Evolutionary conservation across 2,113 vertebrate species (phyloP).

Genomic region (Hypanus sabinus): DNA sequence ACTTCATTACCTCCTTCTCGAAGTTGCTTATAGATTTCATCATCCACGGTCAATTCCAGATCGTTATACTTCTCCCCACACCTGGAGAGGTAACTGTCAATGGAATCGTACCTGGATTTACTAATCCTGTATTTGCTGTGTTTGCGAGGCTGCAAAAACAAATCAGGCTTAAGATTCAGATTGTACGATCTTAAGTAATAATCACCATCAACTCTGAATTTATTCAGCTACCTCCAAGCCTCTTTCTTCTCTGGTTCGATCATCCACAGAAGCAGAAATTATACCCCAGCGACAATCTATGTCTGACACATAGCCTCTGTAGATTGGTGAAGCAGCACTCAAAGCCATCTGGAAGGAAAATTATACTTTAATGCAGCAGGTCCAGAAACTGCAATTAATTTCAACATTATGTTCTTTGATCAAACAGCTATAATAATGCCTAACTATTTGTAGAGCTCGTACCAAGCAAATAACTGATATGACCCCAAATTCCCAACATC

Average conservation of each 20-base stretch:
- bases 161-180: constrained; percentile 45
- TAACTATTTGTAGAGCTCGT: neutral
- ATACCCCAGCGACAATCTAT: constrained; percentile 97
- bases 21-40: constrained; percentile 81
- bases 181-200: neutral
- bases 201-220: neutral
- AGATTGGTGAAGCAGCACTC: constrained; percentile 91
- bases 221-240: constrained; percentile 71
- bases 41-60: constrained; percentile 87
- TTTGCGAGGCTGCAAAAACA: constrained; percentile 79
- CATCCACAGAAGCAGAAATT: constrained; percentile 93
- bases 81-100: constrained; percentile 92
- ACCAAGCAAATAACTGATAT: neutral
- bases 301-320: constrained; percentile 89
- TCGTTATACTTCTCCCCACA: constrained; percentile 97
- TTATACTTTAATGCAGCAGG: neutral
- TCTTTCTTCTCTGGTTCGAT: constrained; percentile 84
- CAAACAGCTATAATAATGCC: neutral
- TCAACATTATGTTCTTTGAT: neutral
- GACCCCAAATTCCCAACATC: neutral
- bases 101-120: constrained; percentile 97
- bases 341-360: constrained; percentile 79
- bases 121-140: constrained; percentile 85
- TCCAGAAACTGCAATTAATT: neutral
- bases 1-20: constrained; percentile 72